A percentile compares a stretch with the other conserved stretches of the same genome.
phyloP scores from a whole-genome alignment of 2,888 invertebrate genomes.

The Hyles lineata region DNA sequence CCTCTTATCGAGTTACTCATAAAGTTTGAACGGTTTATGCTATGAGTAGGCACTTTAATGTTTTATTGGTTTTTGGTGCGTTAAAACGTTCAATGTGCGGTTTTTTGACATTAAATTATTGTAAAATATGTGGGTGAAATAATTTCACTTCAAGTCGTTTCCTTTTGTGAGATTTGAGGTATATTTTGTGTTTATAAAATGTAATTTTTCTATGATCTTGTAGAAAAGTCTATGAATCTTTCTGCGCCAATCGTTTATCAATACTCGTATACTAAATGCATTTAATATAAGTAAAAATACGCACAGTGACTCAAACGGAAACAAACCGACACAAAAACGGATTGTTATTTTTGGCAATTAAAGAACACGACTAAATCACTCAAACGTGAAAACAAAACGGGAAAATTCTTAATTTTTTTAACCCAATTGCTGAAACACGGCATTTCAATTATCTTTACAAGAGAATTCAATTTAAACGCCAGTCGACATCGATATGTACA shows the following conservation, averaged over 20 bases:
- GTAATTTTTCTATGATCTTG: too few species aligned
- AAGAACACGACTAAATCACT: constrained; percentile 8
- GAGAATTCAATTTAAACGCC: constrained; percentile 49
- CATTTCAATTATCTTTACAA: constrained; percentile 37
- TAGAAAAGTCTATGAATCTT: background rate
- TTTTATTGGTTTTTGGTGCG: too few species aligned
- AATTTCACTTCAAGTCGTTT: too few species aligned
- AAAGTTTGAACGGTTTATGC: constrained; percentile 36
- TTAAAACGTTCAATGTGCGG: too few species aligned
- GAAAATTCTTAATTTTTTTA: constrained; percentile 32
- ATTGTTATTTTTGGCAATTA: constrained; percentile 9
- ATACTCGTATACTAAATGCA: too few species aligned
- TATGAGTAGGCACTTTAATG: background rate
- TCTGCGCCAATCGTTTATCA: background rate
- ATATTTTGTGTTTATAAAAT: too few species aligned
- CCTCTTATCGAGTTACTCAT: constrained; percentile 9
- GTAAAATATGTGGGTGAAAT: background rate
- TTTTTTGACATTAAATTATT: background rate
- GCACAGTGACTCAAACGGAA: background rate
- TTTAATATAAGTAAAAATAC: background rate
- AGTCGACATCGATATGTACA: background rate
- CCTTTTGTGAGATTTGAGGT: too few species aligned
- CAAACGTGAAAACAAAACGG: constrained; percentile 11
- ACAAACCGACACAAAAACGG: background rate
- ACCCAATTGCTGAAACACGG: constrained; percentile 35